Conservation (phyloP, 2,888 invertebrate species). For the Synanthedon myopaeformis region DNA sequence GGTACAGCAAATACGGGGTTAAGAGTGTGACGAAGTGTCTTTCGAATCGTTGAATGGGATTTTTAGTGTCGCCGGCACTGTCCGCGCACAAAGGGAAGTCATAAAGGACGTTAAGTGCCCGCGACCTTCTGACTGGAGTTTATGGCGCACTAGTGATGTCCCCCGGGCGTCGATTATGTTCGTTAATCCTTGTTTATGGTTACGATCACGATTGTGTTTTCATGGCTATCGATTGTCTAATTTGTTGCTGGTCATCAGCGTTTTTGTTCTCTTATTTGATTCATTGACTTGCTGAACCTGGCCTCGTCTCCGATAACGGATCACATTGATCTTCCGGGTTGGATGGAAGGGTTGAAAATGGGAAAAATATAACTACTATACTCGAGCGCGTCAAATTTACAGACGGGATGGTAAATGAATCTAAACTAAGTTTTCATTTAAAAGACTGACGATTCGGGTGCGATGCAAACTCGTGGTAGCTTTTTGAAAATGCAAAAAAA, state of each 20-base stretch:
- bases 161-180: conserved; percentile 24
- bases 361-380: no score
- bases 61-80: conserved; percentile 35
- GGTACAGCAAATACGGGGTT: conserved; percentile 10
- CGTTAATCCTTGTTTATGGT: conserved; percentile 42
- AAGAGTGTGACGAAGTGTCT: conserved; percentile 30
- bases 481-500: no score
- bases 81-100: conserved; percentile 44
- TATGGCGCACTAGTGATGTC: conserved; percentile 6
- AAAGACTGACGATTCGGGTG: no score
- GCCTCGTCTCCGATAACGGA: no score
- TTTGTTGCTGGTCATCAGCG: conserved; percentile 3
- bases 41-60: conserved; percentile 33
- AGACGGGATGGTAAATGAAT: no score
- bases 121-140: conserved; percentile 30
- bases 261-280: no score
- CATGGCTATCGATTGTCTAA: conserved; percentile 19
- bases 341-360: no score
- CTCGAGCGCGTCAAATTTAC: no score
- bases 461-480: no score
- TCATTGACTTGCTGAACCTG: no score
- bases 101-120: conserved; percentile 39
- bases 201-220: conserved; percentile 21
- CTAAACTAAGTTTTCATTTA: no score
- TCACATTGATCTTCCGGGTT: no score